phyloP scores from a whole-genome alignment of 37 sponge, comb jelly and placozoan species.

The Petrosia ficiformis region DNA sequence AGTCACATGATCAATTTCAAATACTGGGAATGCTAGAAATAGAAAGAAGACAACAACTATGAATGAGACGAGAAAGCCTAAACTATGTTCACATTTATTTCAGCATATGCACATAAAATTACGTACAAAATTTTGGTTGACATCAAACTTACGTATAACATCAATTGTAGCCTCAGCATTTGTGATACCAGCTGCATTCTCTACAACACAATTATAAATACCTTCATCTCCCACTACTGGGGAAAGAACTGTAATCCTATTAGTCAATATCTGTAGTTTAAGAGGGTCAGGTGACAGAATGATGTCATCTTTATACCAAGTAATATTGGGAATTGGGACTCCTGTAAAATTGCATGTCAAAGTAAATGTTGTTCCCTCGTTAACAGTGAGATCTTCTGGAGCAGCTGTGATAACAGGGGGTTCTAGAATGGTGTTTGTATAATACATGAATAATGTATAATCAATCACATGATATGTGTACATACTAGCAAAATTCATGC shows the following conservation, averaged over 20 bases:
- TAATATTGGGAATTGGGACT: constrained; percentile 11
- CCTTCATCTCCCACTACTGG: constrained; percentile 41
- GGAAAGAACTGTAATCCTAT: constrained; percentile 18
- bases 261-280: background rate
- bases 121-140: background rate
- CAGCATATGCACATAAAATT: too few relatives aligned
- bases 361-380: background rate
- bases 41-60: constrained; percentile 1
- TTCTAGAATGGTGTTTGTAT: too few relatives aligned
- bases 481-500: too few relatives aligned
- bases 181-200: constrained; percentile 33
- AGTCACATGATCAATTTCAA: background rate
- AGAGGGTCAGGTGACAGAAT: constrained; percentile 6
- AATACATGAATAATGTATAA: too few relatives aligned
- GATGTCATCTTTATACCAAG: constrained; percentile 37
- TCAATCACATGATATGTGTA: too few relatives aligned
- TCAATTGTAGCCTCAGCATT: constrained; percentile 11
- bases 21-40: constrained; percentile 37
- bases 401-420: background rate
- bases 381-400: background rate
- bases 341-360: constrained; percentile 25
- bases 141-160: constrained; percentile 19
- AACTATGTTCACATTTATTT: background rate
- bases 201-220: constrained; percentile 32
- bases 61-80: background rate